phyloP scores from a whole-genome alignment of 2,888 invertebrate species.

The Tridacna gigas region DNA sequence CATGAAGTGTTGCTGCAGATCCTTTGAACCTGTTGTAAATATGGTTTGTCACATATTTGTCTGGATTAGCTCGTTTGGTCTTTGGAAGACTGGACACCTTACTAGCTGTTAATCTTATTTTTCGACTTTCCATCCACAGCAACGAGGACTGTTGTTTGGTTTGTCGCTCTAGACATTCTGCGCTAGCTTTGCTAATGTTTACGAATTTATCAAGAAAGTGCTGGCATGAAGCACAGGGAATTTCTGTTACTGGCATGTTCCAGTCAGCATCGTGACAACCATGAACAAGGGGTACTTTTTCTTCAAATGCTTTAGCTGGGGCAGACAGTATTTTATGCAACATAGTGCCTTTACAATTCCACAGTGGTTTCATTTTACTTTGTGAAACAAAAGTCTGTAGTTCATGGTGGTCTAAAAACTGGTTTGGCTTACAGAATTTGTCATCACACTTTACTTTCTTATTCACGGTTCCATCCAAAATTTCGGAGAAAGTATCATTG shows the following conservation, averaged over 20 bases:
- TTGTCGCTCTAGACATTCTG: too few species aligned
- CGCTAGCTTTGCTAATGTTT: too few species aligned
- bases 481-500: too few species aligned
- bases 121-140: background rate
- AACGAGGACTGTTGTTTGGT: too few species aligned
- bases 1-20: slow-evolving; percentile 33
- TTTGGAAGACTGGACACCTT: slow-evolving; percentile 28
- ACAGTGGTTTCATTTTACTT: slow-evolving; percentile 9
- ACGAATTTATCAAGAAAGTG: too few species aligned
- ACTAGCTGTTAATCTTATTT: background rate
- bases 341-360: slow-evolving; percentile 34
- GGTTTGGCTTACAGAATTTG: background rate
- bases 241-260: too few species aligned
- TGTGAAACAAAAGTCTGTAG: background rate
- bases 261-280: too few species aligned
- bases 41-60: too few species aligned
- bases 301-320: too few species aligned
- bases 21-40: too few species aligned
- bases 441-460: too few species aligned
- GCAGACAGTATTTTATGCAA: slow-evolving; percentile 29
- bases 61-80: slow-evolving; percentile 19
- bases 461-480: background rate
- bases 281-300: background rate
- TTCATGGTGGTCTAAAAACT: background rate
- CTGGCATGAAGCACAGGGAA: too few species aligned